Base-by-base conservation (phyloP, 2,888 invertebrate genomes). In the Resseliella maxima region DNA sequence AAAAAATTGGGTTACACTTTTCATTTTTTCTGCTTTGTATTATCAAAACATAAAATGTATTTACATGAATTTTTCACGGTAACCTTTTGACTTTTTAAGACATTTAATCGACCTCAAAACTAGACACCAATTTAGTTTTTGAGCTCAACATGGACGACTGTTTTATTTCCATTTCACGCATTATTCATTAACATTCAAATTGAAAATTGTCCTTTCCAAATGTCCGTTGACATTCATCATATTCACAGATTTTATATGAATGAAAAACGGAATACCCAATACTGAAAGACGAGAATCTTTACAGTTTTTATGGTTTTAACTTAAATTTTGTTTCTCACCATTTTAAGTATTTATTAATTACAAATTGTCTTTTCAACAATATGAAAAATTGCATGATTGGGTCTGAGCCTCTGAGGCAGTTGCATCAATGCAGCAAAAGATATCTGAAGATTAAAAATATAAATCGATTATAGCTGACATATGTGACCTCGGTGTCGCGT, bases 51-150 rank as follows among this genome's bases (percentile, higher is more conserved):
- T 24, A 24, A 24, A 59, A n/a, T 24, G n/a, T 50, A 21, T 21
- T 21, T 18, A 59, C 6, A 59, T 31, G 72, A n/a, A 72, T 31
- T 31, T 5, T 72, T 72, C 72, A 31, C 2, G n/a, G n/a, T n/a
- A 3, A 72, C 31, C 72, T 31, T 59, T 27, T 72, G 72, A 72
- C 72, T 72, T 31, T 31, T 50, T 41, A 6, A 72, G 31, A 72
- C 72, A 31, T 72, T 72, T 72, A 15, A 72, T 5, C 31, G 15
- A 72, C 72, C 72, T 72, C 18, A 72, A 72, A 72, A 31, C 72
- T 31, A 1, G 59, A 24, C 59, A 8, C 5, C 31, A 72, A 72
- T 72, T 15, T 72, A 72, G 31, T 72, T 72, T 24, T 24, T 24
- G 59, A 24, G 59, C 27, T 59, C 59, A 59, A 59, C 27, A 59